Evolutionary conservation across 2,888 invertebrate genomes (phyloP), one percentile per base, ranked within the genome.

Genomic region (Maniola hyperantus): DNA sequence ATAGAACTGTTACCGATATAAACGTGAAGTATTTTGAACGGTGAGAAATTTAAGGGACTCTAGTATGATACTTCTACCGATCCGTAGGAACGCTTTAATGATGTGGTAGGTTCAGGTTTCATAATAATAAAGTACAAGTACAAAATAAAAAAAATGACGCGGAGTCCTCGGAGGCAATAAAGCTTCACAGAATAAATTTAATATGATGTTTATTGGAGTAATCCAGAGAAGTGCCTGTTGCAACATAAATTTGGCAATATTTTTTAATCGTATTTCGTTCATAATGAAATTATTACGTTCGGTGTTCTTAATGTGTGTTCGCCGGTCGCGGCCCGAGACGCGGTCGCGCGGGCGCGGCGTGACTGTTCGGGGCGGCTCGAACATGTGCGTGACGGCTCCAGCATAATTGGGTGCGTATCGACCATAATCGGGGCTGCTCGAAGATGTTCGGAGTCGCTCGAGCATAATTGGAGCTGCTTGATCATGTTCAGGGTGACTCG

Each of bases 151-250:
- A 20, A 48, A 79, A 82, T 76, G 18, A 79, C 80, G 82, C 83
- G 81, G 85, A 87, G 87, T 87, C 88, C 85, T 83, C 80, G 79
- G 85, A 85, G 89, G 89, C 85, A 83, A 85, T 80, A 84, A 87
- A 83, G 85, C 84, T 88, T 88, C 89, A 89, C 86, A 87, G 83
- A 87, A 75, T 87, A 85, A 86, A 83, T 88, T 89, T 87, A 87
- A 85, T 89, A 91, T 87, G 88, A 89, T 87, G 88, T 90, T 88
- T 91, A 91, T 91, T 91, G 91, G 91, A 91, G 91, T 82, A 90
- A 91, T 91, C 91, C 91, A 91, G 90, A 89, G 78, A 91, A 91
- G 91, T 91, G 91, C 91, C 91, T 91, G 90, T 91, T 90, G 91
- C 88, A 88, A 91, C 89, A 86, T 87, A 84, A 91, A 85, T 86